A percentile compares a stretch with the other conserved stretches of the same genome.
These are phyloP conservation scores for Hydroisotoma schaefferi DNA, from an alignment of 2,888 invertebrate genomes.

Conservation along the genomic window DNA sequence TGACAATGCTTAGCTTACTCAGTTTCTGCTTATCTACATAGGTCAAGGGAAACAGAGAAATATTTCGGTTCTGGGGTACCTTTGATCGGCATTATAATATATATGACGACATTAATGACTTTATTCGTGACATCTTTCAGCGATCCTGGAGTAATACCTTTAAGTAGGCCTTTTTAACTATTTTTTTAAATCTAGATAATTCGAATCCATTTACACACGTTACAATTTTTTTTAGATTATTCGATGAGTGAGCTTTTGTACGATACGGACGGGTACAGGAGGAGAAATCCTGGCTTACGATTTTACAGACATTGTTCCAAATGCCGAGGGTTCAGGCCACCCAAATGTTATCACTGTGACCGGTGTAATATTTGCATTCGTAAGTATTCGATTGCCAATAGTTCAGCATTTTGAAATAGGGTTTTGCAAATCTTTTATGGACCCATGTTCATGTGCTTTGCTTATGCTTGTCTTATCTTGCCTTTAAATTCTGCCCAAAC, in stretches of 20 bases:
- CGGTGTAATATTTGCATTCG: constrained; percentile 27
- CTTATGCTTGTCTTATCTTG: neutral
- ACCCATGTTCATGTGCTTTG: neutral
- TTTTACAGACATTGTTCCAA: constrained; percentile 24
- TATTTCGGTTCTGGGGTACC: neutral
- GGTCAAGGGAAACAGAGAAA: neutral
- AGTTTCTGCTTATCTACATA: neutral
- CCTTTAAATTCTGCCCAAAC: neutral
- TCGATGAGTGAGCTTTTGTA: constrained; percentile 17
- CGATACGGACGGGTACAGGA: constrained; percentile 21
- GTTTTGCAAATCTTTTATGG: neutral
- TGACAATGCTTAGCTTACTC: neutral
- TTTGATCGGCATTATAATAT: constrained; percentile 12
- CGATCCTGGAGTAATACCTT: constrained; percentile 28
- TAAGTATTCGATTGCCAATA: constrained; percentile 8
- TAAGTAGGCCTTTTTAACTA: constrained; percentile 10
- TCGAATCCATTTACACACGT: neutral
- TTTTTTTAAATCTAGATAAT: neutral
- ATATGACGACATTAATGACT: neutral
- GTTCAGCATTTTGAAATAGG: neutral
- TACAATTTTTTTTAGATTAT: constrained; percentile 7
- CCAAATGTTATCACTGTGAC: constrained; percentile 23
- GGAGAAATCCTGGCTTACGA: constrained; percentile 16
- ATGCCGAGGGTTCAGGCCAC: constrained; percentile 25
- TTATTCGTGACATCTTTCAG: constrained; percentile 15